Conservation (phyloP, 2,113 vertebrate species). For the Synodontis membranacea region DNA sequence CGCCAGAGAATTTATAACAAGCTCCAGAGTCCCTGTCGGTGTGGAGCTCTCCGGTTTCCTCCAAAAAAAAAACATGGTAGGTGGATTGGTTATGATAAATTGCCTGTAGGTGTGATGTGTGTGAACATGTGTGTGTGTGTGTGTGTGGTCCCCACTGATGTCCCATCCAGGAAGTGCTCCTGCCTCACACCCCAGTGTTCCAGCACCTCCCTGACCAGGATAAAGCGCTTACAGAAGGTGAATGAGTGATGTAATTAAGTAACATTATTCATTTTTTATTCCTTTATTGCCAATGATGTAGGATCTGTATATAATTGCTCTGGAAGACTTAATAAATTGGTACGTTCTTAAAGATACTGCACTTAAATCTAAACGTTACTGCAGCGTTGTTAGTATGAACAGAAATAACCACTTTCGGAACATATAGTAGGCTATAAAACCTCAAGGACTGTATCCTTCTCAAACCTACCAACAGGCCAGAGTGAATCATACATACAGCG, state of each 20-base stretch:
- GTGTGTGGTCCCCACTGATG: neutral
- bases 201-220: neutral
- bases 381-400: neutral
- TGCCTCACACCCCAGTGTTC: neutral
- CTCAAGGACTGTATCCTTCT: neutral
- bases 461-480: neutral
- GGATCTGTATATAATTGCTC: neutral
- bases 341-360: neutral
- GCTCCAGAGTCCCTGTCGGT: neutral
- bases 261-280: neutral
- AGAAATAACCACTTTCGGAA: neutral
- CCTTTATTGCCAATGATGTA: neutral
- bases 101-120: neutral
- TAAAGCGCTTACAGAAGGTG: neutral
- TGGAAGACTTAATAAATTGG: neutral
- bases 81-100: neutral
- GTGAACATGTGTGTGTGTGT: neutral
- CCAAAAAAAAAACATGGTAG: neutral
- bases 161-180: neutral
- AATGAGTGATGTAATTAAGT: neutral
- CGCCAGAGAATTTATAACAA: neutral
- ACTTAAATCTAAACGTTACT: neutral
- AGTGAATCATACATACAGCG: neutral
- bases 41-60: neutral
- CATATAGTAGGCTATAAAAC: too few relatives aligned